phyloP scores from a whole-genome alignment of 2,113 vertebrate species.

The Chroicocephalus ridibundus region DNA sequence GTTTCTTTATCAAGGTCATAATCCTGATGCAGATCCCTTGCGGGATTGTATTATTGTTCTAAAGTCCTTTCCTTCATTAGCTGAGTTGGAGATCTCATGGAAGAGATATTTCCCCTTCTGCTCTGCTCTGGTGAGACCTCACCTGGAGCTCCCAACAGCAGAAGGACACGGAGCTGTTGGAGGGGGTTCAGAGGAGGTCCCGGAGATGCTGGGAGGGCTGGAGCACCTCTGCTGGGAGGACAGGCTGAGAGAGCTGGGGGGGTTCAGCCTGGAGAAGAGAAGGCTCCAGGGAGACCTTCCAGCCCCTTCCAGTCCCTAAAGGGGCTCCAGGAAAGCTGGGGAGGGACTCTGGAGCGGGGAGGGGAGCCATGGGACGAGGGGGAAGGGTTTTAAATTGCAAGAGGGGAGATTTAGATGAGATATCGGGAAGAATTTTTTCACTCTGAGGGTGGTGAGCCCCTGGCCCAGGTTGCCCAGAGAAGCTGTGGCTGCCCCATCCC shows the following conservation, averaged over 20 bases:
- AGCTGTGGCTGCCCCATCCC: neutral
- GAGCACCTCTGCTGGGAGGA: neutral
- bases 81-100: neutral
- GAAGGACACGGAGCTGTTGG: neutral
- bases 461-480: no score
- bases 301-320: neutral
- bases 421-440: neutral
- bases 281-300: neutral
- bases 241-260: neutral
- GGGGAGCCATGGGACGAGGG: neutral
- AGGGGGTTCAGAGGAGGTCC: neutral
- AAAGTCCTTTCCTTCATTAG: neutral
- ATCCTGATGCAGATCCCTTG: neutral
- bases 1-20: neutral
- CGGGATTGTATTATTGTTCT: neutral
- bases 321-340: neutral
- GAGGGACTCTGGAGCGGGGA: neutral
- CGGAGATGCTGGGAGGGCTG: neutral
- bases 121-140: neutral
- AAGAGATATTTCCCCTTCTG: neutral
- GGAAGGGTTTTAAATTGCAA: neutral
- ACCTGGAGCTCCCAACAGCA: neutral
- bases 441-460: no score
- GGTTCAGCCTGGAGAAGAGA: neutral
- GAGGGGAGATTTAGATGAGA: neutral